These are phyloP conservation scores for Cyprinodon diabolis DNA, from an alignment of 2,797 vertebrate genomes.

Conservation along the genomic window DNA sequence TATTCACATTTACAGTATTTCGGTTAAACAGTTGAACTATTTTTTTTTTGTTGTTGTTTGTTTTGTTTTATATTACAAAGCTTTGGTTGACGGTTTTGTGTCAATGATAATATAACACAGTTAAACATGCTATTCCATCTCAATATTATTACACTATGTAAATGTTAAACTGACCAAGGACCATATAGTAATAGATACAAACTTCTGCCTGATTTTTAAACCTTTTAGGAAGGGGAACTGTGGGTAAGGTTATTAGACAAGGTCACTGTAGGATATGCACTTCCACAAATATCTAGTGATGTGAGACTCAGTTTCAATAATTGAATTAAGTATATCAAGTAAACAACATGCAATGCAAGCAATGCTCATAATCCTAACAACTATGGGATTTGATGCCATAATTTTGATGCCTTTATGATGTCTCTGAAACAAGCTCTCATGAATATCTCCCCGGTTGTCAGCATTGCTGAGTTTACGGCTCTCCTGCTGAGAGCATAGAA, in stretches of 20 bases:
- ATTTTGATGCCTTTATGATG: constrained; percentile 15
- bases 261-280: not conserved
- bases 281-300: not conserved
- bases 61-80: too few relatives aligned
- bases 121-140: too few relatives aligned
- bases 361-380: constrained; percentile 21
- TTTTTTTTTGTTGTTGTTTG: too few relatives aligned
- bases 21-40: too few relatives aligned
- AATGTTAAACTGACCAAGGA: too few relatives aligned
- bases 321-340: constrained; percentile 23
- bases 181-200: not conserved
- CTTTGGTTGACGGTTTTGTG: too few relatives aligned
- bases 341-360: constrained; percentile 10
- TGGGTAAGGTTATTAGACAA: not conserved
- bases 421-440: constrained; percentile 43
- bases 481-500: constrained; percentile 29
- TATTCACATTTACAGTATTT: too few relatives aligned
- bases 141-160: too few relatives aligned
- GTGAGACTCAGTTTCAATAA: not conserved
- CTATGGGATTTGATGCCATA: constrained; percentile 20
- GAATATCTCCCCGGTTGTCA: constrained; percentile 43
- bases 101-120: too few relatives aligned
- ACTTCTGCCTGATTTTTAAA: not conserved
- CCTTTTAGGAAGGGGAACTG: not conserved
- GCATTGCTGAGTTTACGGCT: constrained; percentile 34